Conservation (phyloP, 2,888 invertebrate genomes). For the Lasius fuliginosus region DNA sequence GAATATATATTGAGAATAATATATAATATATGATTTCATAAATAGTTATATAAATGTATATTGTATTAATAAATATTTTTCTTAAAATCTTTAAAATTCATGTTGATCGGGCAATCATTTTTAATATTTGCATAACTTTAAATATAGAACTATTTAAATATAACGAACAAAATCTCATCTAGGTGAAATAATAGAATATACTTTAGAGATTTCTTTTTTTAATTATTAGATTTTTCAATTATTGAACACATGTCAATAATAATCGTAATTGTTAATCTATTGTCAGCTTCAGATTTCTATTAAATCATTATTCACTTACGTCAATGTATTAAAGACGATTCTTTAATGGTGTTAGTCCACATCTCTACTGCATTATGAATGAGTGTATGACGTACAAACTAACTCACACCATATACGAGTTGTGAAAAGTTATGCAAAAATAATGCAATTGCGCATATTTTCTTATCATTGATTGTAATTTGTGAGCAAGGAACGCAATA, state of each 20-base stretch:
- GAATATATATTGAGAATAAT: background rate
- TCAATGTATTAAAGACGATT: conserved; percentile 5
- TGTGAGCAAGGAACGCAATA: background rate
- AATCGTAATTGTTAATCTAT: background rate
- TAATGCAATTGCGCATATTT: background rate
- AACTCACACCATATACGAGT: background rate
- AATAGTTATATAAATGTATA: no score
- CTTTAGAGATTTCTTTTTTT: no score
- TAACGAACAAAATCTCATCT: no score
- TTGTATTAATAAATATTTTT: no score
- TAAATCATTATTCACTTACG: conserved; percentile 27
- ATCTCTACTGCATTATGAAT: conserved; percentile 44
- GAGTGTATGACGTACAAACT: conserved; percentile 36
- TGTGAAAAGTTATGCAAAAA: background rate
- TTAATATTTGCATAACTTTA: background rate
- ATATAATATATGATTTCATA: no score
- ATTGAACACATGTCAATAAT: background rate
- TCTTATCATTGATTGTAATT: background rate
- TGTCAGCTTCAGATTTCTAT: background rate
- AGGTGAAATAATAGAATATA: no score
- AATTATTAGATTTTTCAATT: background rate
- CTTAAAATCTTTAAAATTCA: background rate
- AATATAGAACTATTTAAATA: background rate
- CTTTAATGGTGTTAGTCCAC: conserved; percentile 6
- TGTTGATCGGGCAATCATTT: background rate